phyloP scores from a whole-genome alignment of 2,888 invertebrate species.

The Anthrax anthrax region DNA sequence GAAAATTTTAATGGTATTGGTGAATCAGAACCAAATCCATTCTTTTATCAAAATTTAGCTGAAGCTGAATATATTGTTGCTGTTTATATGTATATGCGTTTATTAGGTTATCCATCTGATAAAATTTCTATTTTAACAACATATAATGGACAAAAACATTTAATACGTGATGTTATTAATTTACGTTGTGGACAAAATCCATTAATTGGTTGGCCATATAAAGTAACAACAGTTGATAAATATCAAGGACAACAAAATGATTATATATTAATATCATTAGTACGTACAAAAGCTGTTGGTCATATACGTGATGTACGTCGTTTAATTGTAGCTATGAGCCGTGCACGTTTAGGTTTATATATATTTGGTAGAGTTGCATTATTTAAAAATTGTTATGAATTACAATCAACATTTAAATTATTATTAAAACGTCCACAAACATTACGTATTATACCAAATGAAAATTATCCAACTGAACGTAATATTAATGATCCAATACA shows the following conservation, averaged over 20 bases:
- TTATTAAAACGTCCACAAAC: conserved; percentile 68
- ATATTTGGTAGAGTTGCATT: conserved; percentile 85
- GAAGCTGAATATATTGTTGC: conserved; percentile 94
- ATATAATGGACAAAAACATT: conserved; percentile 97
- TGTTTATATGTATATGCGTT: conserved; percentile 95
- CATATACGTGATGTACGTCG: conserved; percentile 93
- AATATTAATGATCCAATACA: conserved; percentile 34
- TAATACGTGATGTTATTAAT: conserved; percentile 90
- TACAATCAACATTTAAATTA: conserved; percentile 91
- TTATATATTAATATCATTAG: conserved; percentile 88
- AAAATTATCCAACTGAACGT: conserved; percentile 62
- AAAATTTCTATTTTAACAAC: conserved; percentile 96
- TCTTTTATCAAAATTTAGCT: conserved; percentile 91
- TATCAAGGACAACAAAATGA: conserved; percentile 99
- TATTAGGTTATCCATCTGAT: conserved; percentile 90
- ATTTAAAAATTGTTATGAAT: conserved; percentile 93
- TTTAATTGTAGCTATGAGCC: conserved; percentile 94
- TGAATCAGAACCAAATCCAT: conserved; percentile 94
- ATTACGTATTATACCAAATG: conserved; percentile 64
- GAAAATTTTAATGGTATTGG: conserved; percentile 93
- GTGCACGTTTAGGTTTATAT: conserved; percentile 91
- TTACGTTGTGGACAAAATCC: conserved; percentile 89
- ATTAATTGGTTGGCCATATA: conserved; percentile 82
- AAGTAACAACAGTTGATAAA: conserved; percentile 94
- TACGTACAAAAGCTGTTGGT: conserved; percentile 93